Evolutionary conservation across 2,888 invertebrate species (phyloP), one percentile per base, ranked within the genome.

Genomic region (Drosophila mercatorum): DNA sequence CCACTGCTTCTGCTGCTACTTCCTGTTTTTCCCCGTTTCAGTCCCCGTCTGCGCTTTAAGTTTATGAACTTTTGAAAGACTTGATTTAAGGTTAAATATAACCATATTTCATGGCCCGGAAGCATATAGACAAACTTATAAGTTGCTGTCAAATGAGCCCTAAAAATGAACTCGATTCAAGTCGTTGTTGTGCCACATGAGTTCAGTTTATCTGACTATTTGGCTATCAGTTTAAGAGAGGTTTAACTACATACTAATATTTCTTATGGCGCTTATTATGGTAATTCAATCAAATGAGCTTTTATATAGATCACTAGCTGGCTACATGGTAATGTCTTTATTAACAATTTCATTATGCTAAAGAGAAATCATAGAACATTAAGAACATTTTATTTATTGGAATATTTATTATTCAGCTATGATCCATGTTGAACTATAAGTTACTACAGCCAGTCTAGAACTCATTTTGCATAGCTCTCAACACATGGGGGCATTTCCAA

Each of bases 81-180:
- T 84, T 88, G 78, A 88, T 86, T 84, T 88, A 76, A 84, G 86
- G 88, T 86, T 88, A 86, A 84, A 76, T 70, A 68, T 58, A 62
- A 72, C 74, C 5, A 84, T 88, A 80, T 83, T 83, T 84, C 80
- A 88, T 75, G 55, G 47, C 65, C 51, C 57, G 63, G 63, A 65
- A 56, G 57, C 8, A 41, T 61, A 40, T 60, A 17, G 43, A 81
- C 49, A 57, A 73, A 67, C 72, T 75, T 70, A 40, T 56, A 81
- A 62, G 43, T 78, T 61, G 51, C 47, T 46, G 70, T 52, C 76
- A 47, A 64, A 75, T 65, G 65, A 76, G 76, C 71, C 61, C 40
- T 60, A 46, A 64, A 61, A 75, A 56, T 36, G 31, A 51, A 68
- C 68, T 57, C 43, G 11, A 43, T 51, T 51, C 22, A 26, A 17